Base-by-base conservation (phyloP, 2,888 invertebrate species). In the Epinotia ramella region DNA sequence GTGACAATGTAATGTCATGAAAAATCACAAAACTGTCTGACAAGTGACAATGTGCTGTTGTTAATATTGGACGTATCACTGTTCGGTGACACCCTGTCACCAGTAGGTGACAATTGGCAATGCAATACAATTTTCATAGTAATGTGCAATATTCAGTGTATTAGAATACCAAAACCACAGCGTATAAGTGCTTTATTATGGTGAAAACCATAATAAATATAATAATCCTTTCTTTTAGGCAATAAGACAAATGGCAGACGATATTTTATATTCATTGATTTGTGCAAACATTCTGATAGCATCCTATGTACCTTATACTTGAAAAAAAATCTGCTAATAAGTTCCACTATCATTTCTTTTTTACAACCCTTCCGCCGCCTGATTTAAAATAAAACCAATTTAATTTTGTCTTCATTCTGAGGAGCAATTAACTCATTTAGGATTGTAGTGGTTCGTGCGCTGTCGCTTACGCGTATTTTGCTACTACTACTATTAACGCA, bases 131-230 rank as follows among this genome's bases (percentile, higher is more conserved):
- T 53, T n/a, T 53, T 53, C 46, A 3, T 53, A 6, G 53, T 40
- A 40, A 53, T 53, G 53, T 53, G 53, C 53, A 53, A 53, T 53
- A 53, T 53, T n/a, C 53, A n/a, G 13, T 53, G 53, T n/a, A n/a
- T 2, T n/a, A 7, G 6, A 53, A 53, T 53, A 53, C n/a, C 53
- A 53, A n/a, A 13, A n/a, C 49, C 6, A 16, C 16, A 49, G 33
- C 6, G 33, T 49, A 16, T 16, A 16, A 5, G 5, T 6, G 0
- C 6, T 53, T 5, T 53, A n/a, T 53, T 53, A 53, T 53, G 53
- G 53, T n/a, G 53, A 5, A 4, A 53, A 49, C 5, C 49, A 16
- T 49, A 49, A 49, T 49, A 53, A 49, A 1, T 16, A 16, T 49
- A 49, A 49, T 49, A 13, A 49, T 49, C 3, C 12, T 4, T 13